These are phyloP conservation scores for Rhadina sibilatrix DNA, from an alignment of 2,113 vertebrate genomes.

Conservation along the genomic window DNA sequence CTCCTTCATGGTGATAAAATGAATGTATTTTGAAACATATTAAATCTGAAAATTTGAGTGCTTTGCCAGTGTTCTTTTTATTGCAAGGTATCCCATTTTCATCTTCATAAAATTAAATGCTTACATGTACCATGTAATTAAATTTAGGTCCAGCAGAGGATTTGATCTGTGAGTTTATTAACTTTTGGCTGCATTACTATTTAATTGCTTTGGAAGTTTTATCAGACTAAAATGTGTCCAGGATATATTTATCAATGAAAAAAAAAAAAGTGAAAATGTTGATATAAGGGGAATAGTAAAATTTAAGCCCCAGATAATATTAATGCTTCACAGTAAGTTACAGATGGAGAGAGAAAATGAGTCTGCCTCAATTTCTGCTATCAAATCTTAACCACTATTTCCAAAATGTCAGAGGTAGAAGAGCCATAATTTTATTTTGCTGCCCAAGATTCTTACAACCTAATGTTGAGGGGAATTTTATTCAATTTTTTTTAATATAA, in stretches of 20 bases:
- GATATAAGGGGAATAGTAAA: neutral
- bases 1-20: constrained; percentile 36
- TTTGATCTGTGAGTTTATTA: constrained; percentile 61
- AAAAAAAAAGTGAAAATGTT: neutral
- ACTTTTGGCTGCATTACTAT: constrained; percentile 47
- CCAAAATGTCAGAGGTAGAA: neutral
- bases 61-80: constrained; percentile 64
- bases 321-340: neutral
- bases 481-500: neutral
- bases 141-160: constrained; percentile 64
- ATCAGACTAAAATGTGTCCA: neutral
- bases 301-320: neutral
- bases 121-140: constrained; percentile 71
- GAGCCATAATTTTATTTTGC: neutral
- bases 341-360: neutral
- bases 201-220: constrained; percentile 58
- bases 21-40: constrained; percentile 61
- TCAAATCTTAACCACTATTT: neutral
- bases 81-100: constrained; percentile 66
- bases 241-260: neutral
- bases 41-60: constrained; percentile 64
- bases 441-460: constrained; percentile 10
- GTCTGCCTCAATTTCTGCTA: neutral
- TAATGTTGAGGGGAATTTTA: neutral
- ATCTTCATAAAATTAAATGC: constrained; percentile 74